Percentiles rank a stretch among this genome's conserved stretches.
Evolutionary conservation across 2,888 invertebrate genomes (phyloP).

Genomic region (Branchellion lobata): DNA sequence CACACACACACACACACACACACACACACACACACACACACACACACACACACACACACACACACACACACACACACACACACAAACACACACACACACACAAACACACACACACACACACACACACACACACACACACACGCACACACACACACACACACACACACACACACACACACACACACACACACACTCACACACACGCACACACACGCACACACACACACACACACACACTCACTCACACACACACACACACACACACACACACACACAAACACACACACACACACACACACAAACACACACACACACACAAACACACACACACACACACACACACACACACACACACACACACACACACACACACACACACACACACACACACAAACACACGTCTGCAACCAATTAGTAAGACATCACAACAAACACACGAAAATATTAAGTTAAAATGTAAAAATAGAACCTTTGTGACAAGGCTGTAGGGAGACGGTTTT

Average conservation of each 20-base stretch:
- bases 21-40: conserved; percentile 36
- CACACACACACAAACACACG: too few species aligned
- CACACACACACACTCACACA: conserved; percentile 19
- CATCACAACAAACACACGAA: too few species aligned
- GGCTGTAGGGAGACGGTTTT: too few species aligned
- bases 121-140: conserved; percentile 45
- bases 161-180: conserved; percentile 45
- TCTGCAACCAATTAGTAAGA: too few species aligned
- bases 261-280: conserved; percentile 18
- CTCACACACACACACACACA: conserved; percentile 19
- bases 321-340: conserved; percentile 22
- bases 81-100: conserved; percentile 40
- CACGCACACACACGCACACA: conserved; percentile 17
- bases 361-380: conserved; percentile 9
- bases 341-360: conserved; percentile 42
- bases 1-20: conserved; percentile 37
- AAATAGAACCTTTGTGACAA: too few species aligned
- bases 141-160: conserved; percentile 45
- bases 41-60: conserved; percentile 31
- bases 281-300: conserved; percentile 23
- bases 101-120: conserved; percentile 32
- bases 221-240: conserved; percentile 19
- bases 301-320: conserved; percentile 14
- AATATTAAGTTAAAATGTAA: too few species aligned
- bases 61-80: conserved; percentile 14